Base-by-base conservation (phyloP, 2,113 vertebrate genomes). In the Muntiacus reevesi region DNA sequence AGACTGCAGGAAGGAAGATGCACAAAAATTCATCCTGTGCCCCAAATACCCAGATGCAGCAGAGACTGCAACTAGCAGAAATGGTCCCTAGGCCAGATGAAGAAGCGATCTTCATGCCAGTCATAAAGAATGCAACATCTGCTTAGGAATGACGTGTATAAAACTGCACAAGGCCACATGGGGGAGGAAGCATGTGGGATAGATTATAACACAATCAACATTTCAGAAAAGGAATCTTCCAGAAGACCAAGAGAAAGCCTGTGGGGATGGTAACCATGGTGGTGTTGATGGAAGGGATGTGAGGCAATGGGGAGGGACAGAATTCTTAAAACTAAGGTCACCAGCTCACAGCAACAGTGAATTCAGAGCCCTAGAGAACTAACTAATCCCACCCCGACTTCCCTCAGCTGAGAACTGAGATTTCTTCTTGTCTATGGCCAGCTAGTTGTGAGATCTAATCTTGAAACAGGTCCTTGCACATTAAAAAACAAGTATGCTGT, bases 221-320 rank as follows among this genome's bases (percentile, higher is more conserved):
- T 40, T n/a, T 87, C 95, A 83, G 89, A n/a, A 27, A 93, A 23
- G 45, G 33, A 33, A 21, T 13, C 88, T 90, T 71, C 83, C 81
- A 52, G 47, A 60, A 96, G 79, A 78, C 25, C 36, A 54, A 54
- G n/a, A 36, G 14, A 64, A 90, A 87, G 59, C 33, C 23, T 0
- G 28, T 5, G 0, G 25, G 13, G 52, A 10, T 64, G 1, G 23
- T 1, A 4, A 74, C 8, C 25, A 5, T n/a, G 11, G 27, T 7
- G 7, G 36, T 45, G n/a, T 1, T 33, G 79, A 81, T 0, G 7
- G 27, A 89, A 2, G 27, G 13, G 2, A 19, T 23, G 9, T 4
- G 43, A 30, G 33, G 28, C 28, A 7, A 40, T 0, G 6, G 47
- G 2, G 36, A 28, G 36, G 21, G 57, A 82, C 0, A 33, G 57